These are phyloP conservation scores for Synodontis membranacea DNA, from an alignment of 2,113 vertebrate genomes.

Conservation along the genomic window DNA sequence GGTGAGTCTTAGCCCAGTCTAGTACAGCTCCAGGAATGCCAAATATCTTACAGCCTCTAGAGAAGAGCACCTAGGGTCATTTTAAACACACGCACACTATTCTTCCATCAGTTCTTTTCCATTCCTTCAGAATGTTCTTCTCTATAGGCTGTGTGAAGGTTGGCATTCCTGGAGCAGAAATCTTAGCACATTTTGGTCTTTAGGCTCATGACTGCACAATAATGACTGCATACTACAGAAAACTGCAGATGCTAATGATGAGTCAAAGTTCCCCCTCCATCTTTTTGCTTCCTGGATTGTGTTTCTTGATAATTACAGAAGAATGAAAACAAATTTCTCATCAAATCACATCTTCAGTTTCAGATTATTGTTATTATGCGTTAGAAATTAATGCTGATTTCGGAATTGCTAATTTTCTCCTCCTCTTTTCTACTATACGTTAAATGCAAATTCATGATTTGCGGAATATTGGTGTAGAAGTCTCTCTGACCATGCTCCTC, in stretches of 20 bases:
- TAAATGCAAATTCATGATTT: neutral
- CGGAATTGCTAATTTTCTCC: neutral
- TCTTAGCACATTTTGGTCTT: neutral
- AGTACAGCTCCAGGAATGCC: constrained; percentile 52
- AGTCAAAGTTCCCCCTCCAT: neutral
- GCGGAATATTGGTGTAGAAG: neutral
- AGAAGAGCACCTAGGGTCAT: constrained; percentile 34
- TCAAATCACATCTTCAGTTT: neutral
- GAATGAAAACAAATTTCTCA: neutral
- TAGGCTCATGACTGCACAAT: constrained; percentile 1
- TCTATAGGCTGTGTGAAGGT: constrained; percentile 50
- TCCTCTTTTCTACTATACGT: neutral
- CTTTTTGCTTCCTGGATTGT: neutral
- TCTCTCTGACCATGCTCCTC: neutral
- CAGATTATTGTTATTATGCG: neutral
- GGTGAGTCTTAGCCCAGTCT: neutral
- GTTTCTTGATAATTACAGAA: neutral
- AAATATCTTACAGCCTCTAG: constrained; percentile 51
- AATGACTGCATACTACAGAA: neutral
- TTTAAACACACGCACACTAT: neutral
- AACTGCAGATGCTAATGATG: neutral
- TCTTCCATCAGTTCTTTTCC: neutral
- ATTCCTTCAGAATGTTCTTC: constrained; percentile 15
- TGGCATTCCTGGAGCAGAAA: constrained; percentile 45
- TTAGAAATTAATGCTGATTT: neutral